These are phyloP conservation scores for Calyptomena viridis DNA, from an alignment of 2,113 vertebrate species.

Conservation along the genomic window DNA sequence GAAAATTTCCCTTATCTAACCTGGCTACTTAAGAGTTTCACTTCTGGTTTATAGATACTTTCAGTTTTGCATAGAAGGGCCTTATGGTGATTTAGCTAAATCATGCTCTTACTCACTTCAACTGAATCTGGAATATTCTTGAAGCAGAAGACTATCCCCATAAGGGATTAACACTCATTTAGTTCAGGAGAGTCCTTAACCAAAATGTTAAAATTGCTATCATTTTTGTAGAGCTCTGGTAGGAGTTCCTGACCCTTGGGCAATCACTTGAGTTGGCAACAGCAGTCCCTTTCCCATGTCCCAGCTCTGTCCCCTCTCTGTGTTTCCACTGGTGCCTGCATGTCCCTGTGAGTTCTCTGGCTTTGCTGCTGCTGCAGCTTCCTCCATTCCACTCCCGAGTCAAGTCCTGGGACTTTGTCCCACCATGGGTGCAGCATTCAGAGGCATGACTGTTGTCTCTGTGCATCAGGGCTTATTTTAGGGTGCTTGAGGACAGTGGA, in stretches of 20 bases:
- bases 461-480: not conserved
- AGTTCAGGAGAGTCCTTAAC: not conserved
- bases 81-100: not conserved
- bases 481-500: not conserved
- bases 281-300: not conserved
- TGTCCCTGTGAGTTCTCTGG: not conserved
- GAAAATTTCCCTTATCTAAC: not conserved
- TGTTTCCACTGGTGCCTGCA: not conserved
- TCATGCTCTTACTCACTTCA: not conserved
- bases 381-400: not conserved
- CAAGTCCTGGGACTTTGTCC: not conserved
- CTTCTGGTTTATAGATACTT: not conserved
- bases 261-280: not conserved
- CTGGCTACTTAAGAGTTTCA: not conserved
- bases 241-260: not conserved
- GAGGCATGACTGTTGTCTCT: not conserved
- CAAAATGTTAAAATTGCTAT: not conserved
- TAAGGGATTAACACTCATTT: not conserved
- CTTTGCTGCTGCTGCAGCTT: not conserved
- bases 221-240: not conserved
- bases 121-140: not conserved
- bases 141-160: not conserved
- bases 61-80: not conserved
- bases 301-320: not conserved
- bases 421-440: fast-evolving